Evolutionary conservation across 2,888 invertebrate species (phyloP), one percentile per base, ranked within the genome.

Genomic region (Athetis lepigone): DNA sequence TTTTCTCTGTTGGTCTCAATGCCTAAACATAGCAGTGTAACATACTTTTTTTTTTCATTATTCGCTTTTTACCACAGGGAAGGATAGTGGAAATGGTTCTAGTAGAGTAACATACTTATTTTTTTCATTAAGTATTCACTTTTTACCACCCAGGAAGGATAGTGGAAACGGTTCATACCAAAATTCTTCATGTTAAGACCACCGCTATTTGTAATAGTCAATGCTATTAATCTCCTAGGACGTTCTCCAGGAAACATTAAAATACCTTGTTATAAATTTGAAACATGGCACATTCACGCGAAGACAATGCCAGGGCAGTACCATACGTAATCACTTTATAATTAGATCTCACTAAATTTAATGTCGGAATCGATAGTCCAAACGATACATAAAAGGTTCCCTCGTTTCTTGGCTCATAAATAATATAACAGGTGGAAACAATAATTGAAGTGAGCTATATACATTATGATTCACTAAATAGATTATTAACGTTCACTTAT

Each of bases 261-360:
- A 52, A 55, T 36, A 39, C 6, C 46, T 51, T 27, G 37, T 50
- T 57, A 54, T 61, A 59, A 72, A 70, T 74, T 50, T 43, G 13
- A 58, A 58, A 55, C 62, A 62, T 55, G 54, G 57, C 75, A 61
- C 56, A 74, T 69, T 58, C 70, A 60, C 37, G 27, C 16, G 7
- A n/a, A 62, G 58, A 70, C 76, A 75, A 73, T 70, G 73, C 70
- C 70, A 62, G n/a, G n/a, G n/a, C n/a, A n/a, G 60, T 40, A 37
- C 13, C 13, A 40, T 49, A 46, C 60, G 71, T 70, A 75, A 75
- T 60, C 23, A n/a, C 45, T 39, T 50, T 76, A 70, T 60, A 71
- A 71, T 76, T 59, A 76, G 50, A 72, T 55, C 45, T 49, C 37
- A 62, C 58, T 42, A 54, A 75, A 70, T 54, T 46, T 63, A 42